Evolutionary conservation across 2,113 vertebrate genomes (phyloP).

Genomic region (Rhegmatorhina hoffmannsi): DNA sequence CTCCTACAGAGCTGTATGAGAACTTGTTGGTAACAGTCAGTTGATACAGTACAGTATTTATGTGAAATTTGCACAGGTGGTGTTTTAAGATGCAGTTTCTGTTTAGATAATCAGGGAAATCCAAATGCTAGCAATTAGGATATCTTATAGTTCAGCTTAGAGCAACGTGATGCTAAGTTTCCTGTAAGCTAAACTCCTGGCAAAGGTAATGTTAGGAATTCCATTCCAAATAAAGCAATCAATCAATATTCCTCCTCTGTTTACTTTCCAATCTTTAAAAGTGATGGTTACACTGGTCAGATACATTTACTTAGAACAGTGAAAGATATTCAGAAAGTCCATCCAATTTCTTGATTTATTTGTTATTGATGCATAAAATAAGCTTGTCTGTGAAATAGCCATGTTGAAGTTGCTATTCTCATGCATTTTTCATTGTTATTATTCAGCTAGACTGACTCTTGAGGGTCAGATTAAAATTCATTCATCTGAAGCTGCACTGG

Average conservation of each 20-base stretch:
- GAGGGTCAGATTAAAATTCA: constrained; percentile 83
- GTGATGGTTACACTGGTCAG: constrained; percentile 71
- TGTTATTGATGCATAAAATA: constrained; percentile 84
- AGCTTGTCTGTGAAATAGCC: constrained; percentile 82
- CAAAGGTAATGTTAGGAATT: constrained; percentile 61
- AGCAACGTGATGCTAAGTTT: constrained; percentile 42
- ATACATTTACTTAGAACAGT: constrained; percentile 78
- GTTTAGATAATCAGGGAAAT: background rate
- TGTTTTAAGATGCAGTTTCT: constrained; percentile 7
- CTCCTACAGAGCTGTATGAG: background rate
- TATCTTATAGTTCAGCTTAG: constrained; percentile 32
- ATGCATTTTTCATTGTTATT: constrained; percentile 85
- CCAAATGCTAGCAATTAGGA: background rate
- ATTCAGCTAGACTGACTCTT: constrained; percentile 76
- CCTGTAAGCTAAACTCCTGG: constrained; percentile 54
- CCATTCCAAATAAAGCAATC: constrained; percentile 75
- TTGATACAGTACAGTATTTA: background rate
- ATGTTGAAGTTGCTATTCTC: constrained; percentile 80
- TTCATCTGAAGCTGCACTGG: constrained; percentile 70
- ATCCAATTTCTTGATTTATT: constrained; percentile 83
- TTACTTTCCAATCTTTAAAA: constrained; percentile 74
- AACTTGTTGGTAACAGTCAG: background rate
- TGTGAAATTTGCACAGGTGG: background rate
- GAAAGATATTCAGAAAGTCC: constrained; percentile 80
- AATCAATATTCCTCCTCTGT: constrained; percentile 76